Evolutionary conservation across 1,140 invertebrate species (phyloP).

Genomic region (Anoplophora glabripennis): DNA sequence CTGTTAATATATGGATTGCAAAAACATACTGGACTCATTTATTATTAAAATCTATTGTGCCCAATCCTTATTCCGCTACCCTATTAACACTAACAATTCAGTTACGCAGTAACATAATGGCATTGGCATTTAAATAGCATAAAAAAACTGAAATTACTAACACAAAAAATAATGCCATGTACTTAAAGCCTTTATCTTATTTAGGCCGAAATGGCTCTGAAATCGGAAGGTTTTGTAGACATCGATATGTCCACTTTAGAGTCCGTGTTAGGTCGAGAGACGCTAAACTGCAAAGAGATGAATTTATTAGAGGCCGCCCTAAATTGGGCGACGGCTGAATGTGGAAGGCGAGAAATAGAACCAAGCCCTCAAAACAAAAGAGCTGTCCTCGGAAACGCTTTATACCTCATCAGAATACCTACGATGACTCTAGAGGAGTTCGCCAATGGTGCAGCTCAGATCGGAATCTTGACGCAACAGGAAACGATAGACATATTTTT

Average conservation of each 20-base stretch:
- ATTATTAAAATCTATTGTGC: background rate
- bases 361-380: conserved; percentile 69
- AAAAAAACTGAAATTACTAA: background rate
- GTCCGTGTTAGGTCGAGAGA: conserved; percentile 83
- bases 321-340: conserved; percentile 85
- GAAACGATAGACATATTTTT: conserved; percentile 92
- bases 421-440: conserved; percentile 90
- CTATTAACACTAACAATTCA: background rate
- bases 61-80: background rate
- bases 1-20: conserved; percentile 49
- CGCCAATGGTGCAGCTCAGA: conserved; percentile 85
- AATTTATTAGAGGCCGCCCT: conserved; percentile 86
- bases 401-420: conserved; percentile 84
- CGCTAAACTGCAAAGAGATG: conserved; percentile 87
- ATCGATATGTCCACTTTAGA: conserved; percentile 87
- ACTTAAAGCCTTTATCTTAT: conserved; percentile 43
- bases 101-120: background rate
- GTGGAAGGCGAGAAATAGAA: conserved; percentile 74
- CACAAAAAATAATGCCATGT: background rate
- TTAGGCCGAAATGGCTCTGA: conserved; percentile 88
- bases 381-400: conserved; percentile 62
- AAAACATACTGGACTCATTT: conserved; percentile 27
- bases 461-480: conserved; percentile 81
- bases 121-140: background rate
- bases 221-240: conserved; percentile 89